These are phyloP conservation scores for Lucinisca nassula DNA, from an alignment of 2,888 invertebrate genomes.

Conservation along the genomic window DNA sequence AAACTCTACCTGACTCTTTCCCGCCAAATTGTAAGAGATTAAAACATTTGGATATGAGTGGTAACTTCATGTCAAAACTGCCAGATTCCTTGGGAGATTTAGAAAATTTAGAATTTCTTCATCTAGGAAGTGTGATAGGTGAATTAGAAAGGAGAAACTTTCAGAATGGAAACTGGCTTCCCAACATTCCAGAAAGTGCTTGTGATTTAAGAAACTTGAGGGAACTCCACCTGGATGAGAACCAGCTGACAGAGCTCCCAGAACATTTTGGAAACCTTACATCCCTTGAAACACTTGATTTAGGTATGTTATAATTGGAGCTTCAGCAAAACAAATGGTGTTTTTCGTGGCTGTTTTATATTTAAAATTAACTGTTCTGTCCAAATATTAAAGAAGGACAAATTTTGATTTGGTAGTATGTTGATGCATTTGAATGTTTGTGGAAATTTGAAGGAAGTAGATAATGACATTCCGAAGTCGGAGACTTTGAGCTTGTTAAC, in stretches of 20 bases:
- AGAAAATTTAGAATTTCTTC: constrained; percentile 74
- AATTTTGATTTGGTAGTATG: no score
- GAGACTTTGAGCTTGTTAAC: no score
- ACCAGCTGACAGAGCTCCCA: constrained; percentile 80
- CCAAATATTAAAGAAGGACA: no score
- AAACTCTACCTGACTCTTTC: constrained; percentile 72
- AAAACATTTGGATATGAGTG: constrained; percentile 77
- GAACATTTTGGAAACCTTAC: constrained; percentile 80
- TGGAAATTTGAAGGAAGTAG: no score
- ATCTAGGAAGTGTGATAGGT: constrained; percentile 82
- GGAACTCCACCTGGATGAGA: constrained; percentile 82
- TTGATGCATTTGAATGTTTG: no score
- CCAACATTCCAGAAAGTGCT: constrained; percentile 77
- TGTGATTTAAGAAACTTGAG: constrained; percentile 74
- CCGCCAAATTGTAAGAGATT: constrained; percentile 69
- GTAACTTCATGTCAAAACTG: constrained; percentile 80
- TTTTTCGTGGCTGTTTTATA: no score
- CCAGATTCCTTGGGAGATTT: constrained; percentile 81
- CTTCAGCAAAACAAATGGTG: no score
- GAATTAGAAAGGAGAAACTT: constrained; percentile 83
- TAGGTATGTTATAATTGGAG: constrained; percentile 78
- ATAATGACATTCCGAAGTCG: no score
- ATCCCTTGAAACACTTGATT: constrained; percentile 79
- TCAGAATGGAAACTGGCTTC: constrained; percentile 85
- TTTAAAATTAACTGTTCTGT: no score